Base-by-base conservation (phyloP, 2,113 vertebrate genomes). In the Xiphorhynchus elegans region DNA sequence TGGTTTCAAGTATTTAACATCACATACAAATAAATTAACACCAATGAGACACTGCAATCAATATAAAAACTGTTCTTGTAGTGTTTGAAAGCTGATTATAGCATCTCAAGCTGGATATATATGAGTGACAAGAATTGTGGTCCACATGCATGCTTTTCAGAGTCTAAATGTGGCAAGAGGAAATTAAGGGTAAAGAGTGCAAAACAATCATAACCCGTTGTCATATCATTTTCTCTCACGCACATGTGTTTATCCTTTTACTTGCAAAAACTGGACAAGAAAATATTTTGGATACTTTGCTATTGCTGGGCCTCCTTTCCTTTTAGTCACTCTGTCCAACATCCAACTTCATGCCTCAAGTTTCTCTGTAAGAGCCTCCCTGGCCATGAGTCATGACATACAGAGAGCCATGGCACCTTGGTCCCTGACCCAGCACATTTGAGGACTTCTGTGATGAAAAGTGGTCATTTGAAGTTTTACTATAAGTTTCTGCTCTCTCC, bases 341-440 rank as follows among this genome's bases (percentile, higher is more conserved):
- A 74, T 29, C 46, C 70, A 66, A 20, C 25, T 24, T 23, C 0
- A 1, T n/a, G 50, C 25, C 49, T 59, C 0, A 0, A 72, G 35
- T 20, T 52, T 29, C 63, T 70, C 67, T 56, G 15, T 13, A 42
- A 60, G 23, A 11, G 1, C 5, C 10, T 83, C 21, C 63, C 12
- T 2, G 1, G 26, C 20, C 25, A 35, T 4, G 0, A 55, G 33
- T 3, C 14, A 24, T 28, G 24, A 23, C 0, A 0, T 47, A 20
- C 0, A 2, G 14, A 6, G 23, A 55, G 11, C 26, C 1, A 3
- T 2, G 14, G 13, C 20, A 59, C 18, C 37, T 74, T 46, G n/a
- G 62, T 19, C 23, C 55, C 42, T 50, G 46, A 47, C 17, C 21
- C 18, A 25, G 35, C 55, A 52, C 17, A 46, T 33, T 21, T 59